Evolutionary conservation across 2,888 invertebrate species (phyloP).

Genomic region (Leptopilina myrica): DNA sequence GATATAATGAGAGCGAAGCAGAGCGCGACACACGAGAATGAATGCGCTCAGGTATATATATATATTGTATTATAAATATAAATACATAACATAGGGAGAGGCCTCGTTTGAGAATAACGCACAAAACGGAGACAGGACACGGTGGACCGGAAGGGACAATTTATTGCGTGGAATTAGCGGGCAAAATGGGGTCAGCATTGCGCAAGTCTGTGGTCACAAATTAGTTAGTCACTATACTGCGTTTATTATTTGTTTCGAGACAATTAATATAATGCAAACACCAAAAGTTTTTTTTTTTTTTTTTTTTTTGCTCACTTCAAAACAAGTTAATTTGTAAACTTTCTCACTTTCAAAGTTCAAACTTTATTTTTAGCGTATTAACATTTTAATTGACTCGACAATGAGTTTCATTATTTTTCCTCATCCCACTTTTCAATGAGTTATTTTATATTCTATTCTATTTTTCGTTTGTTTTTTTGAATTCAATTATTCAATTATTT

Average conservation of each 20-base stretch:
- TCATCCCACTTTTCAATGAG: too few species aligned
- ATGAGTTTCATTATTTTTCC: not conserved
- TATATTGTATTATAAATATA: too few species aligned
- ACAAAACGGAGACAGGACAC: conserved; percentile 30
- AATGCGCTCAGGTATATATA: too few species aligned
- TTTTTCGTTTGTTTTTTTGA: too few species aligned
- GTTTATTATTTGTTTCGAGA: conserved; percentile 33
- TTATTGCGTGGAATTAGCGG: conserved; percentile 67
- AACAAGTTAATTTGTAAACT: conserved; percentile 2
- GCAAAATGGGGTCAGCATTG: conserved; percentile 60
- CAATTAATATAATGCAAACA: conserved; percentile 12
- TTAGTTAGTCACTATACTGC: conserved; percentile 13
- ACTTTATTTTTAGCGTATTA: too few species aligned
- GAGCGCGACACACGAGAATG: conserved; percentile 36
- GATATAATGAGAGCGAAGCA: conserved; percentile 16
- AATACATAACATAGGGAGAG: conserved; percentile 3
- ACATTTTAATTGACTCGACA: too few species aligned
- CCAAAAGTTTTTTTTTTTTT: not conserved
- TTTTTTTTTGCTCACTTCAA: not conserved
- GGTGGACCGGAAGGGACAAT: conserved; percentile 64
- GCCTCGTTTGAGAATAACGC: conserved; percentile 18
- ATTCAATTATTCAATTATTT: too few species aligned
- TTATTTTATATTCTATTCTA: too few species aligned
- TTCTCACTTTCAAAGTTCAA: not conserved
- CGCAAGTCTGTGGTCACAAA: conserved; percentile 28